A percentile compares a stretch with the other conserved stretches of the same genome.
Conservation (phyloP, 2,797 vertebrate species). For the Petrocephalus schoutedeni region DNA sequence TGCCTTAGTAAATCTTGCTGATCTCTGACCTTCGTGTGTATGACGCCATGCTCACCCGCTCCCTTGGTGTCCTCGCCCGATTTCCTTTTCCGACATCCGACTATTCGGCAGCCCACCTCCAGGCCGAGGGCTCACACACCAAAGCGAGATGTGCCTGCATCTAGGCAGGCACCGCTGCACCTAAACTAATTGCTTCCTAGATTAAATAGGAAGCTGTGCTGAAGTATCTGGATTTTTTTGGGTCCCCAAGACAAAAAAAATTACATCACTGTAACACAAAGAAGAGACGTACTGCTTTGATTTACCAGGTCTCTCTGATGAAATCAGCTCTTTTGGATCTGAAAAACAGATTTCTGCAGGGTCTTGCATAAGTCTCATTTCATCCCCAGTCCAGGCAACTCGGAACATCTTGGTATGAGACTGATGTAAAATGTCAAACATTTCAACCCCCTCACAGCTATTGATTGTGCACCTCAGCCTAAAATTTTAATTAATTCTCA, state of each 20-base stretch:
- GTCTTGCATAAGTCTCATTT: background rate
- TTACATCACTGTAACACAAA: constrained; percentile 2
- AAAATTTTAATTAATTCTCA: background rate
- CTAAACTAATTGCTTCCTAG: background rate
- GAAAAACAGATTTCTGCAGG: background rate
- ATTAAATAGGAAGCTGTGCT: constrained; percentile 4
- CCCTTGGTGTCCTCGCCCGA: background rate
- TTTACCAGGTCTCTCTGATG: background rate
- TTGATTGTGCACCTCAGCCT: background rate
- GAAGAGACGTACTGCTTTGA: background rate
- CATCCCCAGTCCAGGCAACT: background rate
- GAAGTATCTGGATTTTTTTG: background rate
- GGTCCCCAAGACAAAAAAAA: background rate
- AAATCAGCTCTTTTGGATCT: background rate
- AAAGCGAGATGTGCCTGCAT: background rate
- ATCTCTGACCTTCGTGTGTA: background rate
- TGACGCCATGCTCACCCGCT: background rate
- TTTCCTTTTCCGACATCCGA: background rate
- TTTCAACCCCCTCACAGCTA: background rate
- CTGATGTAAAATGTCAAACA: background rate
- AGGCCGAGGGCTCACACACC: background rate
- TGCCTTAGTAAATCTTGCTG: background rate
- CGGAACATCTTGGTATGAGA: background rate
- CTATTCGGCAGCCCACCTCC: background rate
- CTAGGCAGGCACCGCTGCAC: background rate